These are phyloP conservation scores for Mythimna loreyi DNA, from an alignment of 2,888 invertebrate genomes.

Conservation along the genomic window DNA sequence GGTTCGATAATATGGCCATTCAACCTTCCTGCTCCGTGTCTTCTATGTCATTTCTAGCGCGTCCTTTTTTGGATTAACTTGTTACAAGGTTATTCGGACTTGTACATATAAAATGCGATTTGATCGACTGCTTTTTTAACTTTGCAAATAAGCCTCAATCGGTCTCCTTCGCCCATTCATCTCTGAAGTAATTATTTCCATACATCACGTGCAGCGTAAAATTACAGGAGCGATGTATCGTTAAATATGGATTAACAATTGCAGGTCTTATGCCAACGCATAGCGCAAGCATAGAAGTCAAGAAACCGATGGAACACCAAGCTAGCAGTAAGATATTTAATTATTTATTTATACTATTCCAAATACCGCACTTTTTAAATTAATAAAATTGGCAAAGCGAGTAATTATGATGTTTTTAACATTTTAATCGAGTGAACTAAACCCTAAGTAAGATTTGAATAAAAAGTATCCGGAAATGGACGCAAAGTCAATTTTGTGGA, in stretches of 20 bases:
- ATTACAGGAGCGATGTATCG: constrained; percentile 13
- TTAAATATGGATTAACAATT: constrained; percentile 45
- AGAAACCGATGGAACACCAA: constrained; percentile 82
- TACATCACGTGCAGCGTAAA: constrained; percentile 12
- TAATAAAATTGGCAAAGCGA: neutral
- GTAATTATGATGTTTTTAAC: neutral
- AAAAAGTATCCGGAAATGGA: constrained; percentile 1
- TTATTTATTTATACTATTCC: neutral
- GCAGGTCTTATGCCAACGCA: constrained; percentile 86
- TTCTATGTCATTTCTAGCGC: constrained; percentile 7
- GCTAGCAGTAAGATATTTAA: constrained; percentile 75
- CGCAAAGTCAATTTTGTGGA: neutral
- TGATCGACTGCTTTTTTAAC: no score
- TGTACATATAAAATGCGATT: neutral
- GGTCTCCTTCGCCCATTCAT: neutral
- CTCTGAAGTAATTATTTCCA: neutral
- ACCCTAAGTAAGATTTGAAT: neutral
- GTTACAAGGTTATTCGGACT: neutral
- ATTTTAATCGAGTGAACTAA: neutral
- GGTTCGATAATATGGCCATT: constrained; percentile 34
- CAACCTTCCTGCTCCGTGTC: constrained; percentile 19
- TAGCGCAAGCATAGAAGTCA: constrained; percentile 79
- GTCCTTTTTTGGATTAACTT: neutral
- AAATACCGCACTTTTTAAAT: neutral
- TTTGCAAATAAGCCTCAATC: neutral